A percentile compares a stretch with the other conserved stretches of the same genome.
phyloP scores from a whole-genome alignment of 2,888 invertebrate genomes.

The Tetramorium bicarinatum region DNA sequence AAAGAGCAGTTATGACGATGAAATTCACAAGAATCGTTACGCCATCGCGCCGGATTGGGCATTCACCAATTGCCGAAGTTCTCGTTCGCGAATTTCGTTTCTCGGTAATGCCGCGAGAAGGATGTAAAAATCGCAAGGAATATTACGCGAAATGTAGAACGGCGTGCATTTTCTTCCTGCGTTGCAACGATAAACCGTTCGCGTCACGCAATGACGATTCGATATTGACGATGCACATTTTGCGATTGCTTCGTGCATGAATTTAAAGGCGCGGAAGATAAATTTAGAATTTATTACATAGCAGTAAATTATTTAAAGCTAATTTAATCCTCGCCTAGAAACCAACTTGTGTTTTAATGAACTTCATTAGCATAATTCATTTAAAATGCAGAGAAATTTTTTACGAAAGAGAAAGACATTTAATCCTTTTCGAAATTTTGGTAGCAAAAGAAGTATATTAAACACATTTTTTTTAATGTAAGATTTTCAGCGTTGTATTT shows the following conservation, averaged over 20 bases:
- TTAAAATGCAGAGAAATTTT: conserved; percentile 27
- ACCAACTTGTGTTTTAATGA: conserved; percentile 18
- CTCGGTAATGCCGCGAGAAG: conserved; percentile 1
- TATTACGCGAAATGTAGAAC: conserved; percentile 21
- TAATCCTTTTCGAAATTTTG: background rate
- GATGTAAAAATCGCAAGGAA: conserved; percentile 33
- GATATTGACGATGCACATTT: background rate
- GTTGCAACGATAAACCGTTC: background rate
- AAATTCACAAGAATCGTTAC: conserved; percentile 24
- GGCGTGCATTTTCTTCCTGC: background rate
- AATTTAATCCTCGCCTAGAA: background rate
- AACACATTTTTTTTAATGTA: background rate
- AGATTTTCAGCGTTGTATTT: background rate
- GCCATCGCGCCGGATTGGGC: background rate
- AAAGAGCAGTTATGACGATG: conserved; percentile 22
- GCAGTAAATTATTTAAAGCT: conserved; percentile 5
- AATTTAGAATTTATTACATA: conserved; percentile 1
- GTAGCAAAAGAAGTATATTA: background rate
- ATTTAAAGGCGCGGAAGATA: background rate
- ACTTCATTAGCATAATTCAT: conserved; percentile 10
- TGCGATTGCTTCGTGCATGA: background rate
- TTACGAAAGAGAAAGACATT: background rate
- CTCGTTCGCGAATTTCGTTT: conserved; percentile 5
- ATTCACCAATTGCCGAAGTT: conserved; percentile 19
- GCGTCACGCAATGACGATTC: conserved; percentile 24